Base-by-base conservation (phyloP, 2,797 vertebrate species). In the Gymnodraco acuticeps region DNA sequence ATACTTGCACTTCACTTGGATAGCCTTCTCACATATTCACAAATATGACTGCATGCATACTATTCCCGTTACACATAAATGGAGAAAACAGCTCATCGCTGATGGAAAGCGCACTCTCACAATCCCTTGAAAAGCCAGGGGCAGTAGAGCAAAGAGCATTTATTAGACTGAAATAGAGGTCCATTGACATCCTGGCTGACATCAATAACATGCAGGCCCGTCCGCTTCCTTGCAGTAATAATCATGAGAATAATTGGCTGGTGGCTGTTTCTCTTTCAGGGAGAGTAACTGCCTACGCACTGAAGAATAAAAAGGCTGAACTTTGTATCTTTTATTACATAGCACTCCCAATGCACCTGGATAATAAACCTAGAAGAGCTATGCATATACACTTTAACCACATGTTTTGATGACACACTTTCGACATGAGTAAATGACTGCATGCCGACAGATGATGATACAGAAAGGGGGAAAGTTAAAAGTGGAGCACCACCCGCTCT, bases 231-330 rank as follows among this genome's bases (percentile, higher is more conserved):
- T 73, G 82, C 71, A 84, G 83, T 87, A 90, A 91, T 89, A 79
- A 91, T 90, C 85, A 77, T 65, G 69, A 68, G 69, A 89, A 86
- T 88, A 89, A 92, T 87, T 87, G 87, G 51, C 89, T 67, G 80
- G 50, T 85, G 78, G 84, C 78, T 7, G 73, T 77, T 78, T 79
- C 82, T 86, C 71, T 80, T 70, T 85, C 73, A 67, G 65, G 8
- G 59, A 83, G 67, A 64, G 81, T 45, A 55, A 23, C 67, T 61
- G 68, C 70, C 77, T n/a, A 76, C 61, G 12, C 74, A 53, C 62
- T 12, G 52, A 72, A 67, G 53, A 77, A 75, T 52, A 69, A 75
- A 45, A 75, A 69, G 75, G 50, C 74, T 13, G 70, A 64, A 67
- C 80, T 84, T 66, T 68, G 78, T 67, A 77, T 87, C 81, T 86